Evolutionary conservation across 2,113 vertebrate genomes (phyloP).

Genomic region (Lates calcarifer): DNA sequence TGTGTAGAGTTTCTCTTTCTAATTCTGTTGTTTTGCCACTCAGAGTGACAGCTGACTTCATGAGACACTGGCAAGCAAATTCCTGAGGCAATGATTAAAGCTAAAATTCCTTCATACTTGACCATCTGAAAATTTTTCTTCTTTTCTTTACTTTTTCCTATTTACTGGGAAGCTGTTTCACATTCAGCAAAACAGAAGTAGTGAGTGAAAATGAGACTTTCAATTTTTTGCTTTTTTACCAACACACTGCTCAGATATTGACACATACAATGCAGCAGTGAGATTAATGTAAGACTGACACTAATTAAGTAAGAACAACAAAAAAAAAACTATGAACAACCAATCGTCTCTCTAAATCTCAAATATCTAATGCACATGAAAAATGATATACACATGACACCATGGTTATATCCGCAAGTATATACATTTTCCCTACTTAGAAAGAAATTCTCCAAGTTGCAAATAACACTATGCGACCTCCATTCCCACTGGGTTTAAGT

Average conservation of each 20-base stretch:
- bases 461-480: neutral
- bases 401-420: neutral
- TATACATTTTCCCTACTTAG: neutral
- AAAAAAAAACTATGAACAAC: neutral
- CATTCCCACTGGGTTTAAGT: conserved; percentile 36
- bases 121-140: conserved; percentile 21
- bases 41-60: conserved; percentile 57
- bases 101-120: conserved; percentile 32
- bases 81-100: conserved; percentile 62
- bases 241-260: neutral
- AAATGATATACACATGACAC: conserved; percentile 5
- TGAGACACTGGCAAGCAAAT: conserved; percentile 56
- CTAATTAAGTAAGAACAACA: neutral
- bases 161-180: neutral
- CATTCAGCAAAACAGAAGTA: neutral
- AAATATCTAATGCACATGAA: conserved; percentile 11
- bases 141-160: neutral
- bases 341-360: neutral
- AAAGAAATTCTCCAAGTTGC: neutral
- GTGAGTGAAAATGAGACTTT: conserved; percentile 9
- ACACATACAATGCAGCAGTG: conserved; percentile 1
- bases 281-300: neutral
- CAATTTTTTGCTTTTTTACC: neutral
- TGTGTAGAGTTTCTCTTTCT: conserved; percentile 54
- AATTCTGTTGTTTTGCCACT: conserved; percentile 65